A percentile compares a stretch with the other conserved stretches of the same genome.
These are phyloP conservation scores for Phoeniculus purpureus DNA, from an alignment of 2,797 vertebrate species.

Conservation along the genomic window DNA sequence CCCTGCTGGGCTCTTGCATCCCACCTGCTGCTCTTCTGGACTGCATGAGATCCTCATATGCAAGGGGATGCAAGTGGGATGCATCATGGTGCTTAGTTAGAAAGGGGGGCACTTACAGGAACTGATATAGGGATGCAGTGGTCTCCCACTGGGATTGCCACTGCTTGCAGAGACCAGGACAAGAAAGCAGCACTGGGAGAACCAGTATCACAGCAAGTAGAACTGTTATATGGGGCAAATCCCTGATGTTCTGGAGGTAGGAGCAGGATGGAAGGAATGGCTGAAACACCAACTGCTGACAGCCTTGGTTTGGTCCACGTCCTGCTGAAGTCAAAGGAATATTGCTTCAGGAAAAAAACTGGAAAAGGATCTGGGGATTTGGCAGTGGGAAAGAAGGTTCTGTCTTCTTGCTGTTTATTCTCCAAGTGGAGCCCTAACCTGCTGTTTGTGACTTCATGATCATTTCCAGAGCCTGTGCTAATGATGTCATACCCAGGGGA, in stretches of 20 bases:
- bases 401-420: neutral
- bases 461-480: constrained; percentile 45
- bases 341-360: constrained; percentile 55
- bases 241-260: neutral
- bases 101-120: neutral
- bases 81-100: neutral
- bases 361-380: constrained; percentile 50
- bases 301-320: constrained; percentile 17
- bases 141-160: rapidly evolving
- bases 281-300: neutral
- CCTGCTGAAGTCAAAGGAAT: constrained; percentile 35
- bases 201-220: neutral
- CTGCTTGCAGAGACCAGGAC: neutral
- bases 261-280: constrained; percentile 4
- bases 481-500: constrained; percentile 19
- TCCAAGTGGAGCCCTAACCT: neutral
- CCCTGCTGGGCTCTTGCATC: neutral
- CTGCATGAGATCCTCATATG: neutral
- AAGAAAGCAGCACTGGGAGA: neutral
- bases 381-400: constrained; percentile 21
- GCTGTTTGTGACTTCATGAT: constrained; percentile 54
- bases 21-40: neutral
- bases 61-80: neutral
- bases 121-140: neutral
- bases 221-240: neutral